Base-by-base conservation (phyloP, 2,113 vertebrate species). In the Pseudopodoces humilis region DNA sequence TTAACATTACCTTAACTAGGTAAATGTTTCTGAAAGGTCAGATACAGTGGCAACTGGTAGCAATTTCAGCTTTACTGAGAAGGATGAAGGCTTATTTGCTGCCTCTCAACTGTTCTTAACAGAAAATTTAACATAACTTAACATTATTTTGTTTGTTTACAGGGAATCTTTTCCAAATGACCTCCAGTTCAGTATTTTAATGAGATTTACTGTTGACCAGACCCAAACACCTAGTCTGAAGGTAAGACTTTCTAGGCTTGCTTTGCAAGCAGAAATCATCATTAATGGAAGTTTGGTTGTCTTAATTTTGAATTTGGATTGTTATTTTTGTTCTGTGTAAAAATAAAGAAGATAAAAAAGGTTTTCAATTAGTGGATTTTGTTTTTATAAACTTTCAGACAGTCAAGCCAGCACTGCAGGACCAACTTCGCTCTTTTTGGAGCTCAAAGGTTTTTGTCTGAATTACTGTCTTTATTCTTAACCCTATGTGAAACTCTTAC, bases 151-250 rank as follows among this genome's bases (percentile, higher is more conserved):
- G 9, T 62, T 86, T 78, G 8, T 91, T 97, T 95, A 60, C 97
- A 99, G 99, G 92, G 99, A 99, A 96, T 99, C 98, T 85, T 99
- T 99, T 97, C 99, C 99, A 94, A 99, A 99, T 83, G 99, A 99
- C 90, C 98, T 99, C 53, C 99, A 99, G 95, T 99, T 99, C 92
- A 99, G 98, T 95, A 99, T 99, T 97, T 98, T 99, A 82, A 99
- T 99, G 99, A 98, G 99, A 96, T 99, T 99, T 97, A 99, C 99
- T 76, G 99, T 99, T 95, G 99, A 99, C 97, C 99, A 99, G 98
- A 99, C 99, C 10, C 99, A 99, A 97, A 99, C 99, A 39, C 99
- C 99, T 77, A 99, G 99, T 95, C 97, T 99, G 46, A 99, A 99
- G 99, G 99, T 99, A 98, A 97, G 94, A 88, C 28, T 67, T 69